phyloP scores from a whole-genome alignment of 1,140 invertebrate species.

The Brevipalpus yothersi region DNA sequence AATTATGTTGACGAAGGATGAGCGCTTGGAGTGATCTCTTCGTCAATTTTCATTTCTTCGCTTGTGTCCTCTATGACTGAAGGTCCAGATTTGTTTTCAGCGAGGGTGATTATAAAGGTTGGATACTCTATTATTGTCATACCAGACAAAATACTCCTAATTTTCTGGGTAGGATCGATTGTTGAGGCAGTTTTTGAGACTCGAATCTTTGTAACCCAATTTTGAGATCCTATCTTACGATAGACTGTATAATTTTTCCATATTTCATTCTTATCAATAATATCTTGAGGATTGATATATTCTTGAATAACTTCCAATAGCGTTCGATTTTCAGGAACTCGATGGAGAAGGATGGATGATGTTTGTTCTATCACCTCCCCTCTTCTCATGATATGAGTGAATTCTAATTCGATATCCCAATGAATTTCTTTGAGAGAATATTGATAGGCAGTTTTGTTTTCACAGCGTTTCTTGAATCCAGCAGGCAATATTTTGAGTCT shows the following conservation, averaged over 20 bases:
- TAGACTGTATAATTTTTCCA: neutral
- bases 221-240: neutral
- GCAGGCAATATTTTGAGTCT: constrained; percentile 1
- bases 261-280: neutral
- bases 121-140: constrained; percentile 4
- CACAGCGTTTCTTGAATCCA: neutral
- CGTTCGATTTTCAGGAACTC: neutral
- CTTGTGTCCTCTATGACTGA: neutral
- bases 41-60: neutral
- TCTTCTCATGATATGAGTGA: neutral
- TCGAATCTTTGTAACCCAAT: no score
- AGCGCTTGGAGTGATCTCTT: neutral
- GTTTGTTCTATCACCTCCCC: neutral
- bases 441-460: neutral
- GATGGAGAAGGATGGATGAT: neutral
- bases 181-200: no score
- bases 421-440: neutral
- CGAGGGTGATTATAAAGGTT: neutral
- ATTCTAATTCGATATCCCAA: constrained; percentile 5
- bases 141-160: neutral
- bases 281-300: neutral
- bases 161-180: neutral
- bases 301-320: neutral
- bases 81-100: neutral
- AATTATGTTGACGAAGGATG: no score